Evolutionary conservation across 1,140 invertebrate species (phyloP), one percentile per base, ranked within the genome.

Genomic region (Drosophila kepulauana): DNA sequence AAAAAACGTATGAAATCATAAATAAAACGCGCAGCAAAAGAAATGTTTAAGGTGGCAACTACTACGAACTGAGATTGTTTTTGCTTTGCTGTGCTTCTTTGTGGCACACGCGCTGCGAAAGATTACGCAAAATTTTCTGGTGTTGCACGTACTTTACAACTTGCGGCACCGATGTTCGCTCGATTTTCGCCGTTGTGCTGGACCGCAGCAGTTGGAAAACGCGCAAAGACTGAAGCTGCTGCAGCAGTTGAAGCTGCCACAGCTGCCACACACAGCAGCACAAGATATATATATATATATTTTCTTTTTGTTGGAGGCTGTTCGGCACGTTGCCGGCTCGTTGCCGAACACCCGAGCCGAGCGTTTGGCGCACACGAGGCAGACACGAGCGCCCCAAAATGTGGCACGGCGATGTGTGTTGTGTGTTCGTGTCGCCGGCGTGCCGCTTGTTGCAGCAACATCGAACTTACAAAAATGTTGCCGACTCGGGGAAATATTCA

Each of bases 391-490:
- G 13, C 5, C n/a, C 1, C 5, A 51, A 11, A 38, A 3, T 43
- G 45, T 15, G 56, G 16, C 65, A 61, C 71, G 48, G n/a, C 28
- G 6, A 0, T 16, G 35, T 3, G 35, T 38, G 33, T 11, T 8
- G 35, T 10, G 15, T 41, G 67, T 48, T 51, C 49, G 57, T 64
- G 66, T 8, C 56, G 13, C 15, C 35, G 35, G 8, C 35, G 7
- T 33, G 33, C 33, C 2, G 61, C 75, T 76, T 87, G 82, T 86
- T 82, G 84, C 82, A 70, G 82, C 82, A 86, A 86, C 82, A 86
- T 81, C 33, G 48, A 48, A 74, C 56, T 74, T 57, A 64, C 61
- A 56, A 54, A 62, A 62, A 65, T 65, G 80, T 72, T 77, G 74
- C 81, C 79, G 82, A 81, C 56, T 79, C 20, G 3, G 67, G 65